These are phyloP conservation scores for Adelphocoris suturalis DNA, from an alignment of 2,888 invertebrate species.

Conservation along the genomic window DNA sequence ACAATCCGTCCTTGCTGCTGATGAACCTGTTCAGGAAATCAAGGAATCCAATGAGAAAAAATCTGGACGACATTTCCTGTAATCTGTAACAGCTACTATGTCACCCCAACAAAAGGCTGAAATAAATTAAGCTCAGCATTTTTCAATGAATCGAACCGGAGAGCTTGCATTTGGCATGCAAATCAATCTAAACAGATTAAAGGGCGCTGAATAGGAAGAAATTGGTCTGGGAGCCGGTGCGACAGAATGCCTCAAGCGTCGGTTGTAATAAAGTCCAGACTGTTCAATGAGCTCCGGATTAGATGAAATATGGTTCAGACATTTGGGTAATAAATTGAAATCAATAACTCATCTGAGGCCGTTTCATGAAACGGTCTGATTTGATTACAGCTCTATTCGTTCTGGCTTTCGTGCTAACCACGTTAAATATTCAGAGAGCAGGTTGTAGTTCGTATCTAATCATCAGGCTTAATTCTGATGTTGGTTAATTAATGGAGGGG, in stretches of 20 bases:
- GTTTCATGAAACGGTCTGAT: neutral
- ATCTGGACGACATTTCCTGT: too few relatives aligned
- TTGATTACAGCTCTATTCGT: too few relatives aligned
- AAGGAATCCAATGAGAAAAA: too few relatives aligned
- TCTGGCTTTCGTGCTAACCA: too few relatives aligned
- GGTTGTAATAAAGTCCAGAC: neutral
- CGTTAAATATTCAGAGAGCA: too few relatives aligned
- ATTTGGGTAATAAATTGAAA: neutral
- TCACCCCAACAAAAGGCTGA: too few relatives aligned
- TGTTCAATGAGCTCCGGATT: neutral
- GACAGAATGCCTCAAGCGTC: neutral
- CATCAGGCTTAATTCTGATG: neutral
- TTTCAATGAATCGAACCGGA: neutral
- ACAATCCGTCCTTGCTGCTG: too few relatives aligned
- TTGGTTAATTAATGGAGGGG: neutral
- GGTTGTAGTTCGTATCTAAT: neutral
- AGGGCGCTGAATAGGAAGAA: neutral
- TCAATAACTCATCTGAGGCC: neutral
- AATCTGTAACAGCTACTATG: too few relatives aligned
- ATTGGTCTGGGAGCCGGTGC: neutral
- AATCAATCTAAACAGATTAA: constrained; percentile 13
- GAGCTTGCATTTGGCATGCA: neutral
- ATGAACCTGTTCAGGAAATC: too few relatives aligned
- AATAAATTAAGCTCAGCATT: neutral
- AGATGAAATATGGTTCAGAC: constrained; percentile 1